Evolutionary conservation across 2,888 invertebrate species (phyloP), one percentile per base, ranked within the genome.

Genomic region (Rhaphigaster nebulosa): DNA sequence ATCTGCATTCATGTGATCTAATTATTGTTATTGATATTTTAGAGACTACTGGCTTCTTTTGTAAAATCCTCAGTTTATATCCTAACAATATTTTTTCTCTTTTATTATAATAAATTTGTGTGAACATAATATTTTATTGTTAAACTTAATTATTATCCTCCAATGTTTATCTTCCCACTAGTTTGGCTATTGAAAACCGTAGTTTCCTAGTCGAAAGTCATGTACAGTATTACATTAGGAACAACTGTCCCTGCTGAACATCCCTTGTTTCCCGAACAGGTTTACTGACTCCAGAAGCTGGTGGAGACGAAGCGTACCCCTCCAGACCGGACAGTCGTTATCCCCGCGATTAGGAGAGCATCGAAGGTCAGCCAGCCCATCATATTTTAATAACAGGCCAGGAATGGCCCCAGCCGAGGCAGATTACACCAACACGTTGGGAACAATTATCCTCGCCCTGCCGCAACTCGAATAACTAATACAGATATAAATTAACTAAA

Each of bases 401-500:
- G 65, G 15, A 29, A 65, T 65, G 65, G 65, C 5, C 65, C 65
- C 41, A 23, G 45, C 80, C 80, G 38, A 5, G 80, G 26, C 23
- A 80, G 80, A 80, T 80, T 80, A 80, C 80, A 41, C 45, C 80
- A 45, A 45, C 80, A 80, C 80, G 41, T 45, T 80, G 23, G 26
- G 26, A 80, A 80, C 80, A 80, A 80, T 80, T 80, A 80, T 45
- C 80, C 41, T 80, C 80, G 23, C 80, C 45, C 80, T 4, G 23
- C 80, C 65, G 29, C 41, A 41, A 80, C 80, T 26, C 80, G 6
- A 80, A 80, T 80, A 80, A 45, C 80, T 80, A 80, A 80, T 80
- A 80, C 45, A 80, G 80, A 80, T 80, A 80, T 80, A 80, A 80
- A 80, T 80, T 80, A 80, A 80, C 80, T 41, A 80, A 80, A 45